phyloP scores from a whole-genome alignment of 2,113 vertebrate species.

The Puntigrus tetrazona region DNA sequence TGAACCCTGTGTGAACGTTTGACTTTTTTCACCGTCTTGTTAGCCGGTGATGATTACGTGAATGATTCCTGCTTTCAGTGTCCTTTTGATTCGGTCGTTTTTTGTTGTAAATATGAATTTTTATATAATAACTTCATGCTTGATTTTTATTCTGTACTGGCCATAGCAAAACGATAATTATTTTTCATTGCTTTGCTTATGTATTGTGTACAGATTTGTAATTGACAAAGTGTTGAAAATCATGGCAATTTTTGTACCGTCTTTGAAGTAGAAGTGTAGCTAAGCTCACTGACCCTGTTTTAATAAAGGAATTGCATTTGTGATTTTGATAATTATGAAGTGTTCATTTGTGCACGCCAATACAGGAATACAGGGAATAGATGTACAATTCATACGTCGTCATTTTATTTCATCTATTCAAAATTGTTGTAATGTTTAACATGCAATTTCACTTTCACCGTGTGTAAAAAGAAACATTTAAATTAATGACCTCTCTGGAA shows the following conservation, averaged over 20 bases:
- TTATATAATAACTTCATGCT: slow-evolving; percentile 26
- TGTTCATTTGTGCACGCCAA: background rate
- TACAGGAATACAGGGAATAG: background rate
- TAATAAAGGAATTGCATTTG: slow-evolving; percentile 51
- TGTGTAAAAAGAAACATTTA: background rate
- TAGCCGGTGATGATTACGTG: background rate
- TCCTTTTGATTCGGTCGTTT: background rate
- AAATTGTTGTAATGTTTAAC: background rate
- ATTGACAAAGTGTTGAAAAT: slow-evolving; percentile 36
- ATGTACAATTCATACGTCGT: background rate
- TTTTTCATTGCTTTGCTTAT: slow-evolving; percentile 36
- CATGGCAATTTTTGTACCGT: slow-evolving; percentile 42
- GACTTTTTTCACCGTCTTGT: background rate
- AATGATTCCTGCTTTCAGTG: background rate
- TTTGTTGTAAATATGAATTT: slow-evolving; percentile 19
- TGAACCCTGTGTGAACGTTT: background rate
- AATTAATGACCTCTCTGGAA: background rate
- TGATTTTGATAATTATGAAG: slow-evolving; percentile 33
- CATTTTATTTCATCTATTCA: background rate
- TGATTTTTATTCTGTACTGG: slow-evolving; percentile 39
- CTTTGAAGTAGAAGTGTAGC: slow-evolving; percentile 43
- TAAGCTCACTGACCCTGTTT: slow-evolving; percentile 31
- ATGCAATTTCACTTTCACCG: background rate
- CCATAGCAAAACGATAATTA: slow-evolving; percentile 7
- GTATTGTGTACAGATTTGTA: slow-evolving; percentile 51